Percentiles rank a stretch among this genome's conserved stretches.
These are phyloP conservation scores for Parapsyche elsis DNA, from an alignment of 1,140 invertebrate species.

Conservation along the genomic window DNA sequence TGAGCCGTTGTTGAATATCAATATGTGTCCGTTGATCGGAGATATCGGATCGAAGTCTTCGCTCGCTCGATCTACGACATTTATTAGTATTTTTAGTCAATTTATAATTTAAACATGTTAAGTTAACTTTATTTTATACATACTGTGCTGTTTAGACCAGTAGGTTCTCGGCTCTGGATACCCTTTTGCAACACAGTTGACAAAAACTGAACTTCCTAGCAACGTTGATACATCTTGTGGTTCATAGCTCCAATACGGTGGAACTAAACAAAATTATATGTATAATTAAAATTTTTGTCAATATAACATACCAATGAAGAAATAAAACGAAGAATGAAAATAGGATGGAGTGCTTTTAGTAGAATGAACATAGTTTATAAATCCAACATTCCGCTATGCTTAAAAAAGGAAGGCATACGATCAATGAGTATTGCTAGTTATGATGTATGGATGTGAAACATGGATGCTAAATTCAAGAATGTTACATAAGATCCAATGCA, in stretches of 20 bases:
- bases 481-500: no score
- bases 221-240: conserved; percentile 72
- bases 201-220: conserved; percentile 69
- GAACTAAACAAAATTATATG: conserved; percentile 67
- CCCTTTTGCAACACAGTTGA: conserved; percentile 75
- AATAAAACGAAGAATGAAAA: no score
- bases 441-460: no score
- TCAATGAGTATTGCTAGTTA: no score
- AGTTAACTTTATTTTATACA: not conserved
- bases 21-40: conserved; percentile 48
- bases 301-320: not conserved
- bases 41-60: conserved; percentile 50
- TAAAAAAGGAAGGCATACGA: no score
- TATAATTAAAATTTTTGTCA: not conserved
- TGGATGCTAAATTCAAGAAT: no score
- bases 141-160: conserved; percentile 72
- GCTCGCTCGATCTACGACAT: conserved; percentile 30
- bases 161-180: conserved; percentile 72
- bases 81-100: conserved; percentile 11
- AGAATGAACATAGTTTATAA: no score
- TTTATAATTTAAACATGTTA: not conserved
- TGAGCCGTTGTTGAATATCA: conserved; percentile 74
- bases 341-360: no score
- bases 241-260: conserved; percentile 76
- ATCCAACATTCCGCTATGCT: no score